Base-by-base conservation (phyloP, 2,888 invertebrate genomes). In the Dexiosoma caninum region DNA sequence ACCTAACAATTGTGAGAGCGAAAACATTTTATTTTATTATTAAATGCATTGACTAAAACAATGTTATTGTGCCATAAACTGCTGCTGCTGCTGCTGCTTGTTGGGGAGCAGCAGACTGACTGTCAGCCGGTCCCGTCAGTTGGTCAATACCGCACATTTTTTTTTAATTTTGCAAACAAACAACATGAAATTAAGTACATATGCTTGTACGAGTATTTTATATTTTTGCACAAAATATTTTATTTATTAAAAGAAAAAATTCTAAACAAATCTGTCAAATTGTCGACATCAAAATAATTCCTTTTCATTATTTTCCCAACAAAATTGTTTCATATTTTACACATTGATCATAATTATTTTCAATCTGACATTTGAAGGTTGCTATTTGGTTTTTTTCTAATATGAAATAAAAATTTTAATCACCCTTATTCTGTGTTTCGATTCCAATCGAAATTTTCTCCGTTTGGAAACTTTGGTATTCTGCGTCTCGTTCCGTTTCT, bases 231-330 rank as follows among this genome's bases (percentile, higher is more conserved):
- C 32, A 10, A 30, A 27, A 21, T 21, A 23, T 19, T 27, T 19
- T 10, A 21, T 21, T 23, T 21, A 16, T 32, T n/a, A 44, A 66
- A 59, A 37, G 21, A 27, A 1, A 9, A 53, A 32, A 30, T 67
- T 37, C 57, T 75, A 72, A 74, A 16, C 49, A 42, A 35, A 64
- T 27, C 51, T 79, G 79, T 79, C 74, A 75, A 74, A 70, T 57
- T 75, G 74, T 69, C 74, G 64, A 53, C 37, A 59, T 59, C 59
- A 32, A 59, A 51, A 49, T 51, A 59, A 35, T 60, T 59, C 35
- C 59, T 64, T 42, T n/a, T 32, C 7, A 35, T 12, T 55, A 14
- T 21, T 3, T 55, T 66, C 60, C n/a, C 37, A 49, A 55, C 8
- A 32, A 72, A 40, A 44, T 44, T 59, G 4, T 49, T 66, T 66